Evolutionary conservation across 2,888 invertebrate genomes (phyloP).

Genomic region (Endotricha flammealis): DNA sequence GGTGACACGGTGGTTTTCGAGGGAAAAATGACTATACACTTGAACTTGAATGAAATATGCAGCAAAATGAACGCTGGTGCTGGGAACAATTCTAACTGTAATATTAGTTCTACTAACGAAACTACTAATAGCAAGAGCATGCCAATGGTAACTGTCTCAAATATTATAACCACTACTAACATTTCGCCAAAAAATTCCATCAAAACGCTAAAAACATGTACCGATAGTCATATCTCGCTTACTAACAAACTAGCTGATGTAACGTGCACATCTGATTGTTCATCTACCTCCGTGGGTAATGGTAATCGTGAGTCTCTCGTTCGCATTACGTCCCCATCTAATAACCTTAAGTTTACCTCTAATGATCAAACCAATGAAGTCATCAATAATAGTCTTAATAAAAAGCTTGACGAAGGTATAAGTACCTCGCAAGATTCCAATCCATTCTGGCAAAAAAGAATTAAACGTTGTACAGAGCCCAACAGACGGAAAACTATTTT

Average conservation of each 20-base stretch:
- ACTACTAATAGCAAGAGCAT: constrained; percentile 68
- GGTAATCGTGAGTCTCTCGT: constrained; percentile 36
- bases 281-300: constrained; percentile 33
- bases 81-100: constrained; percentile 54
- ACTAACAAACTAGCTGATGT: constrained; percentile 45
- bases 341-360: constrained; percentile 26
- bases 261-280: constrained; percentile 47
- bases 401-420: constrained; percentile 44
- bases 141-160: constrained; percentile 78
- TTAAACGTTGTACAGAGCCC: constrained; percentile 60
- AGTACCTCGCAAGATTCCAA: constrained; percentile 67
- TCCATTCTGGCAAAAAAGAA: constrained; percentile 69
- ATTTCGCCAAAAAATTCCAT: constrained; percentile 73
- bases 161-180: constrained; percentile 75
- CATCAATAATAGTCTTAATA: constrained; percentile 33
- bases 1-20: constrained; percentile 74
- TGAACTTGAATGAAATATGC: constrained; percentile 74
- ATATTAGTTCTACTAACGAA: constrained; percentile 42
- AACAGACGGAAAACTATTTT: constrained; percentile 72
- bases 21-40: constrained; percentile 75
- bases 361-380: constrained; percentile 39
- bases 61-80: constrained; percentile 67
- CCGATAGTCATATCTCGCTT: constrained; percentile 41
- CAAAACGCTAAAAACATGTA: constrained; percentile 60
- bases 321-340: constrained; percentile 23